Evolutionary conservation across 53 echinoderm and acorn worm genomes (phyloP).

Genomic region (Arbacia lixula): DNA sequence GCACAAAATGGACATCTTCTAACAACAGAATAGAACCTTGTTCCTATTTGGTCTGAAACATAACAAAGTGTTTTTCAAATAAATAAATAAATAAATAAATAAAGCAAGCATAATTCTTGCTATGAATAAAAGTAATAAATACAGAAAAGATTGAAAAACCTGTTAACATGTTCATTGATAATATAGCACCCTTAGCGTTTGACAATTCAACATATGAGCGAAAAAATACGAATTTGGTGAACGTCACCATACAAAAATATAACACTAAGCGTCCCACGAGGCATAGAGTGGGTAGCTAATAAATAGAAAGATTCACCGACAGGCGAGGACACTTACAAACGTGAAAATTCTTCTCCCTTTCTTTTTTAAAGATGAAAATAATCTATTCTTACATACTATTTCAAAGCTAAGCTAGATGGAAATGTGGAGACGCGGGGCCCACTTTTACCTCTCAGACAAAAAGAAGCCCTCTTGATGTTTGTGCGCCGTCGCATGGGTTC

Average conservation of each 20-base stretch:
- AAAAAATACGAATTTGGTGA: constrained; percentile 23
- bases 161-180: too few species aligned
- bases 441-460: constrained; percentile 42
- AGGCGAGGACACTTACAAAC: constrained; percentile 45
- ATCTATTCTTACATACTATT: constrained; percentile 46
- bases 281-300: constrained; percentile 15
- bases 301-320: constrained; percentile 36
- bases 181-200: too few species aligned
- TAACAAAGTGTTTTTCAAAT: too few species aligned
- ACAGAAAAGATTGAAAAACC: too few species aligned
- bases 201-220: constrained; percentile 9
- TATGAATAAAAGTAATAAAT: too few species aligned
- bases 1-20: too few species aligned
- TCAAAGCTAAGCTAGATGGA: constrained; percentile 7
- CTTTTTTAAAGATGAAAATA: constrained; percentile 1
- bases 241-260: constrained; percentile 43
- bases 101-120: too few species aligned
- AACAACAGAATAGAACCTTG: too few species aligned
- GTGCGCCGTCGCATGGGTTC: constrained; percentile 8
- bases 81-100: too few species aligned
- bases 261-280: not conserved
- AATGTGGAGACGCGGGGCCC: not conserved
- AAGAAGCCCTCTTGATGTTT: too few species aligned
- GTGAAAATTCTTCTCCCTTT: constrained; percentile 21
- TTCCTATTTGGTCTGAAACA: too few species aligned